These are phyloP conservation scores for Cephus rjabovi DNA, from an alignment of 2,888 invertebrate species.

Conservation along the genomic window DNA sequence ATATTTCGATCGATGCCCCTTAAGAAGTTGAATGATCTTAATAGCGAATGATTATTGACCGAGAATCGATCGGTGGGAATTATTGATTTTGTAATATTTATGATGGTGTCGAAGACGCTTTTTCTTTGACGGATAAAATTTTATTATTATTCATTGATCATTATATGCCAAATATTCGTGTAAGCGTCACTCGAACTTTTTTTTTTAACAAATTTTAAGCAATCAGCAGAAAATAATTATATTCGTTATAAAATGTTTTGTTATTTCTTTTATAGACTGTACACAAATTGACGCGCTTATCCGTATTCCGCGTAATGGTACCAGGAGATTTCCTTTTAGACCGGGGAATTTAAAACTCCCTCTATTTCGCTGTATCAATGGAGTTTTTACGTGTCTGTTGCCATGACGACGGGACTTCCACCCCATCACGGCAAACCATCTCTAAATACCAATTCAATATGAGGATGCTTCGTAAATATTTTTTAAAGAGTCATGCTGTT, in stretches of 20 bases:
- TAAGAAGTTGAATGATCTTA: neutral
- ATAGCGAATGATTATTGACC: neutral
- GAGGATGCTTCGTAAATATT: neutral
- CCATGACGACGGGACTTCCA: constrained; percentile 49
- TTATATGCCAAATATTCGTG: too few species aligned
- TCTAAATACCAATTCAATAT: constrained; percentile 1
- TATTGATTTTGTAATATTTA: neutral
- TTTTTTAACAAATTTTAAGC: too few species aligned
- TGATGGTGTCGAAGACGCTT: too few species aligned
- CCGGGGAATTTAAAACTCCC: neutral
- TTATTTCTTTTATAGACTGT: neutral
- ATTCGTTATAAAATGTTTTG: neutral
- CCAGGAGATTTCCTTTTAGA: neutral
- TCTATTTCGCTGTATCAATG: constrained; percentile 43
- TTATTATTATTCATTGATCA: too few species aligned
- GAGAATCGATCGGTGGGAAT: neutral
- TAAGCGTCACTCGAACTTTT: too few species aligned
- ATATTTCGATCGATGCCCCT: neutral
- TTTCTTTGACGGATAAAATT: neutral
- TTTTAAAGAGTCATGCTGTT: neutral
- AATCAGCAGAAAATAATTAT: neutral
- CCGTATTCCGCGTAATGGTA: neutral
- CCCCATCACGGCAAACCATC: constrained; percentile 21
- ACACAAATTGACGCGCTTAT: neutral
- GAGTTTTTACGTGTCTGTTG: constrained; percentile 59